A percentile compares a stretch with the other conserved stretches of the same genome.
These are phyloP conservation scores for Sciurus vulgaris DNA, from an alignment of 2,797 vertebrate genomes.

Conservation along the genomic window DNA sequence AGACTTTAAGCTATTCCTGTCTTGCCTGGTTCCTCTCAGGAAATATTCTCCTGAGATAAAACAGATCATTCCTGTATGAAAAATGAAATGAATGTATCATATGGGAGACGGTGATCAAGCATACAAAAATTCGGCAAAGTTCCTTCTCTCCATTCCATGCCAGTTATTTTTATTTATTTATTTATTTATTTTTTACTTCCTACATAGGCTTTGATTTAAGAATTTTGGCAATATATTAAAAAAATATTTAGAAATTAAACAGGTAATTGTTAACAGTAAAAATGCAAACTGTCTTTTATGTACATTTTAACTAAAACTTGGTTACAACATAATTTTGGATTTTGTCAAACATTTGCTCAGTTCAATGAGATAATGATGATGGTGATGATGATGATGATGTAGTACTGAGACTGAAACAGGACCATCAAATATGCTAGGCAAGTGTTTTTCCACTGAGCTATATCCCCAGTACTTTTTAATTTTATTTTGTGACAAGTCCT, in stretches of 20 bases:
- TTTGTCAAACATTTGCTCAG: not conserved
- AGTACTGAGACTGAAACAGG: too few species aligned
- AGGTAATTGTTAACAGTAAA: not conserved
- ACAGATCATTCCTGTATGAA: slow-evolving; percentile 59
- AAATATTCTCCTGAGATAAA: slow-evolving; percentile 74
- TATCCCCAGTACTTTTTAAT: too few species aligned
- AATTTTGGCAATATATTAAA: not conserved
- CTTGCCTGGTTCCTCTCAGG: slow-evolving; percentile 22
- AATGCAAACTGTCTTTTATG: not conserved
- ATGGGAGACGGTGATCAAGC: not conserved
- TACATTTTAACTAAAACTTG: not conserved
- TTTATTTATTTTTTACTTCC: not conserved
- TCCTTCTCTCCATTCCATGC: slow-evolving; percentile 14
- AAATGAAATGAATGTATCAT: slow-evolving; percentile 70
- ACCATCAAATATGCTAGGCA: too few species aligned
- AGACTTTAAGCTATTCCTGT: slow-evolving; percentile 65
- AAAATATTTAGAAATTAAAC: not conserved
- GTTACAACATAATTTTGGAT: not conserved
- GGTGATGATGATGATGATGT: too few species aligned
- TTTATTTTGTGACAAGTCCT: too few species aligned
- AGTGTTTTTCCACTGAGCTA: too few species aligned
- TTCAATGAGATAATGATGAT: too few species aligned
- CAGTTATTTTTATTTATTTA: slow-evolving; percentile 12
- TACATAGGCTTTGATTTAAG: not conserved
- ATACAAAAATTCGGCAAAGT: slow-evolving; percentile 29